Evolutionary conservation across 2,113 vertebrate species (phyloP), one percentile per base, ranked within the genome.

Genomic region (Sphaerodactylus townsendi): DNA sequence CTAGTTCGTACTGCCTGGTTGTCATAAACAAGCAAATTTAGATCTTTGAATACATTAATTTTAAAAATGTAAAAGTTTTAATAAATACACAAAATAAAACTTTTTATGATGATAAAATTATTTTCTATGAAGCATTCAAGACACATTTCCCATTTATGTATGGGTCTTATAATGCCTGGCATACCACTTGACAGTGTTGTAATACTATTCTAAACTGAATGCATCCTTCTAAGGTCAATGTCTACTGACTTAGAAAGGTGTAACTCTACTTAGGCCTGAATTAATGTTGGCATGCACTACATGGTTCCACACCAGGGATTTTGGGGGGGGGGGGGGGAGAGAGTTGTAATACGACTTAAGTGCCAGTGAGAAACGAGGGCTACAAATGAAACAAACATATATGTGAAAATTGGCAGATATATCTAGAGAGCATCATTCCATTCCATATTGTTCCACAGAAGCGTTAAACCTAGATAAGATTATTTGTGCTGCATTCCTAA

Each of bases 401-500:
- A 44, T 64, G 56, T 35, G 56, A n/a, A 59, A 80, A 69, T 4
- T 73, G 19, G 44, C 10, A 19, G 21, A 35, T 35, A 13, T 14
- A 35, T 17, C 37, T 73, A 17, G 65, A 2, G 0, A 44, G 10
- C 81, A 10, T 0, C 4, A 21, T 10, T 8, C 35, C 19, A n/a
- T 35, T 46, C 0, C 7, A 23, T 66, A 64, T 56, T 0, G 0
- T 85, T 81, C 35, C 0, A 62, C 2, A 53, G 19, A 41, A 3
- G 13, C 11, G 70, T 50, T 25, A 75, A 65, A 25, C 39, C 56
- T 44, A 35, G 53, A 0, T 1, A 44, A 39, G 23, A 4, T 59
- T n/a, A 59, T 70, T 77, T 39, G 9, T 0, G 1, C 2, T 35
- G 53, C 39, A 70, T 86, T 50, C 41, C 28, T 0, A 0, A 17